Evolutionary conservation across 2,888 invertebrate genomes (phyloP).

Genomic region (Unio delphinus): DNA sequence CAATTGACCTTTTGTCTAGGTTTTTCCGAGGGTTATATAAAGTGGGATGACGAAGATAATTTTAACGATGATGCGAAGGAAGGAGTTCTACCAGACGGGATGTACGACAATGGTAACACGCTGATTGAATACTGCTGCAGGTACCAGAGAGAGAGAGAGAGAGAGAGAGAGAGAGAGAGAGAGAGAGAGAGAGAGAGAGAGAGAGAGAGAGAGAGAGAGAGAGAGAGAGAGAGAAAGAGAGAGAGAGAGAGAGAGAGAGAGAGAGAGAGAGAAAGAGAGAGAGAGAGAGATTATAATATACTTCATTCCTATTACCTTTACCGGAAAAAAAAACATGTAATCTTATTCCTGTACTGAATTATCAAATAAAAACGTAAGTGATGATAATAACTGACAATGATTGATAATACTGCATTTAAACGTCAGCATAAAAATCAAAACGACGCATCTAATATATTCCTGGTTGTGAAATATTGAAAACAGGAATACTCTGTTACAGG

Average conservation of each 20-base stretch:
- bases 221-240: no score
- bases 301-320: no score
- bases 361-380: no score
- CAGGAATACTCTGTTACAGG: constrained; percentile 5
- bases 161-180: no score
- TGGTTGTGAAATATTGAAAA: neutral
- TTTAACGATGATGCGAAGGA: constrained; percentile 12
- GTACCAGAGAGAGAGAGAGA: constrained; percentile 3
- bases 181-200: neutral
- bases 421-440: no score
- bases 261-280: no score
- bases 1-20: constrained; percentile 8
- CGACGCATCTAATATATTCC: no score
- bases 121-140: constrained; percentile 30
- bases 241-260: neutral
- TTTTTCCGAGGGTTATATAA: constrained; percentile 17
- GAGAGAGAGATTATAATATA: no score
- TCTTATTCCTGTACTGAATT: no score
- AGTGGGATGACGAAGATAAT: constrained; percentile 23
- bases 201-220: neutral
- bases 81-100: constrained; percentile 22
- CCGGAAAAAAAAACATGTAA: no score
- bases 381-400: no score
- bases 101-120: constrained; percentile 13
- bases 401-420: no score